Percentiles rank a stretch among this genome's conserved stretches.
Conservation (phyloP, 1,140 invertebrate genomes). For the Lepidurus arcticus region DNA sequence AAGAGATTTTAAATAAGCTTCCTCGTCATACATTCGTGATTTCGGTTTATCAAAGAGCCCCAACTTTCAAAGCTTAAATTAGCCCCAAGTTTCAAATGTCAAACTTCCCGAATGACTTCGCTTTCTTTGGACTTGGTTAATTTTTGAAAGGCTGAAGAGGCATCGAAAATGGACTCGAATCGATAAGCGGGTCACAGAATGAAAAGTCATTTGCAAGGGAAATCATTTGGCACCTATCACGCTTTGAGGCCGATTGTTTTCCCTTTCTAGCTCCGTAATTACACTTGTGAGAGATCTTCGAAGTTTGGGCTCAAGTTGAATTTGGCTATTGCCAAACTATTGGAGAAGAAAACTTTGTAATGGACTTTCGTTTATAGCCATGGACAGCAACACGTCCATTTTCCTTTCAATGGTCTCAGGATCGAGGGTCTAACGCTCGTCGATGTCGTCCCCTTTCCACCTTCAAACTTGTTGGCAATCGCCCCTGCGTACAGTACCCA, state of each 20-base stretch:
- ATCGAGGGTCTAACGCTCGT: neutral
- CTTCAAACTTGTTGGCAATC: neutral
- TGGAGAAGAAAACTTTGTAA: neutral
- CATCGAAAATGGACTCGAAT: neutral
- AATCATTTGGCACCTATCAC: neutral
- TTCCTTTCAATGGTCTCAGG: neutral
- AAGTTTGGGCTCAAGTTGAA: neutral
- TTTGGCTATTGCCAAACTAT: neutral
- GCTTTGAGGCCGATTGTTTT: neutral
- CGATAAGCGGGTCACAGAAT: neutral
- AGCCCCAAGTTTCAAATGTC: neutral
- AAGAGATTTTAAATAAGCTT: too few species aligned
- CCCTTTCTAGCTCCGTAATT: neutral
- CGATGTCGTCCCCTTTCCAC: neutral
- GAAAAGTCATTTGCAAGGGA: constrained; percentile 5
- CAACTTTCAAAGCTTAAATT: neutral
- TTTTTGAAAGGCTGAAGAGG: neutral
- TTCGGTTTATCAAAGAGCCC: neutral
- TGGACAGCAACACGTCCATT: neutral
- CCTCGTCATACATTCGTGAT: neutral
- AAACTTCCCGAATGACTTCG: neutral
- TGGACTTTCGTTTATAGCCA: neutral
- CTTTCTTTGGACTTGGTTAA: neutral
- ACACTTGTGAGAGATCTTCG: neutral
- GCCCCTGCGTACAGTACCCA: neutral